These are phyloP conservation scores for Syritta pipiens DNA, from an alignment of 2,888 invertebrate genomes.

Conservation along the genomic window DNA sequence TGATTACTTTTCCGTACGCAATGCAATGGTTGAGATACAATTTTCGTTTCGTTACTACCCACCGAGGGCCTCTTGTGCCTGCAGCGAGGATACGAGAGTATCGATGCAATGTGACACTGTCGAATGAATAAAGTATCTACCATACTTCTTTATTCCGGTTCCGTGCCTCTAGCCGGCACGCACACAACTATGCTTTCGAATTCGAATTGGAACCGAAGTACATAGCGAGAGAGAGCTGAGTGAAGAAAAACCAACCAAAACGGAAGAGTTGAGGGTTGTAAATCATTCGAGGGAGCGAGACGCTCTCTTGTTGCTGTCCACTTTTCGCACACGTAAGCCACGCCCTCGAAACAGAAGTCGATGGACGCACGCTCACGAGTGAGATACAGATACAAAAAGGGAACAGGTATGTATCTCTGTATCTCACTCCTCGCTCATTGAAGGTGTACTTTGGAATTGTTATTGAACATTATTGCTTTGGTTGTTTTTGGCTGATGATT, in stretches of 20 bases:
- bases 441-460: slow-evolving; percentile 45
- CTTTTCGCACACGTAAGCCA: slow-evolving; percentile 49
- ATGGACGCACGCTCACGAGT: not conserved
- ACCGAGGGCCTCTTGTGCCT: slow-evolving; percentile 33
- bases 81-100: slow-evolving; percentile 38
- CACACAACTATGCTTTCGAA: slow-evolving; percentile 41
- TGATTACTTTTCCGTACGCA: slow-evolving; percentile 39
- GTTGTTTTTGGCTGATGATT: slow-evolving; percentile 48
- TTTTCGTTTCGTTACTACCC: slow-evolving; percentile 56
- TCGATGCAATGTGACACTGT: slow-evolving; percentile 64
- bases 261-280: slow-evolving; percentile 70
- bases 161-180: not conserved
- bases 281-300: slow-evolving; percentile 70
- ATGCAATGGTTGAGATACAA: slow-evolving; percentile 45
- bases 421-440: not conserved
- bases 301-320: slow-evolving; percentile 50
- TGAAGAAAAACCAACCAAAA: slow-evolving; percentile 67
- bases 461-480: slow-evolving; percentile 55
- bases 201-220: slow-evolving; percentile 60
- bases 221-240: slow-evolving; percentile 35
- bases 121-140: slow-evolving; percentile 50
- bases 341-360: slow-evolving; percentile 36
- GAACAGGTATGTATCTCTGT: slow-evolving; percentile 69
- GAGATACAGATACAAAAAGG: slow-evolving; percentile 12
- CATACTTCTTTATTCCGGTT: slow-evolving; percentile 41